Conservation (phyloP, 1,140 invertebrate genomes). For the Apocrypta bakeri region DNA sequence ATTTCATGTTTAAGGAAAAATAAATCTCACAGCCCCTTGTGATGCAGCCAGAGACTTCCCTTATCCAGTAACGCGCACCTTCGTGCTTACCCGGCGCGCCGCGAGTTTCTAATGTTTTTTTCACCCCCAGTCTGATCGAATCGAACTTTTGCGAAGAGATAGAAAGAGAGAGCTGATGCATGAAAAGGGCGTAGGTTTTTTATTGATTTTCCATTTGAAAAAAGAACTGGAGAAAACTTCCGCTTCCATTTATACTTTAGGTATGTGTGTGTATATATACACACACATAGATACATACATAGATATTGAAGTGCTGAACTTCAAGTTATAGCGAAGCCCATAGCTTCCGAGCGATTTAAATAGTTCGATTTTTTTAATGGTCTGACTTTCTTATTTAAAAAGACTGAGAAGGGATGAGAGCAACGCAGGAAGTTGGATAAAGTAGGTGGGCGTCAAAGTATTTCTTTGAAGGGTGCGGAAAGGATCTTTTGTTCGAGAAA, state of each 20-base stretch:
- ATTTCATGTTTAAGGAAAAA: constrained; percentile 60
- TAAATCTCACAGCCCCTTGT: constrained; percentile 59
- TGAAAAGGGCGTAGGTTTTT: not conserved
- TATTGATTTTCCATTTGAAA: not conserved
- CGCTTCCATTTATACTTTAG: too few relatives aligned
- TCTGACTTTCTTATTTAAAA: not conserved
- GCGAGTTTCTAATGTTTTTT: not conserved
- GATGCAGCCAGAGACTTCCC: not conserved
- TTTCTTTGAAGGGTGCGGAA: too few relatives aligned
- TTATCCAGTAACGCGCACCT: not conserved
- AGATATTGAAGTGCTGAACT: not conserved
- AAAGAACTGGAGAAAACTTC: not conserved
- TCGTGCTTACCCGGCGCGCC: not conserved
- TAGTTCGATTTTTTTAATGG: constrained; percentile 16
- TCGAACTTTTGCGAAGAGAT: not conserved
- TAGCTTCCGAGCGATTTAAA: constrained; percentile 13
- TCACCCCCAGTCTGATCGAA: not conserved
- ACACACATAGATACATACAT: too few relatives aligned
- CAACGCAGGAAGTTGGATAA: too few relatives aligned
- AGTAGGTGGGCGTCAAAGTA: too few relatives aligned
- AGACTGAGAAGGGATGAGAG: too few relatives aligned
- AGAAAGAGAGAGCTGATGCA: not conserved
- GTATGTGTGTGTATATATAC: too few relatives aligned
- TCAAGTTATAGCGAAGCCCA: not conserved
- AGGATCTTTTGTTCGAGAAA: too few relatives aligned